A percentile compares a stretch with the other conserved stretches of the same genome.
phyloP scores from a whole-genome alignment of 2,113 vertebrate species.

The Osmerus eperlanus region DNA sequence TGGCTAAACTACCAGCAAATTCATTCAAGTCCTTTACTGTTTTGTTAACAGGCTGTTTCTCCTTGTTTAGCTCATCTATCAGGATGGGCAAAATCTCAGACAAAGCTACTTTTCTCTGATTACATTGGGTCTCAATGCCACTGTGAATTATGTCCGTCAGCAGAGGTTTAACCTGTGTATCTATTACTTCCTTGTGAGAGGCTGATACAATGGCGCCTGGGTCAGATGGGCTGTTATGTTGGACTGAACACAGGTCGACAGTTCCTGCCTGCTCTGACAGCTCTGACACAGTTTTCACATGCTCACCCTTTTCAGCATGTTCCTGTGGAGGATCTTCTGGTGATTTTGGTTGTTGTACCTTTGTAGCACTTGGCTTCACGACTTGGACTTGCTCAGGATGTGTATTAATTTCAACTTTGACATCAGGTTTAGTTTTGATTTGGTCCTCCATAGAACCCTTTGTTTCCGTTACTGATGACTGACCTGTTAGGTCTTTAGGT shows the following conservation, averaged over 20 bases:
- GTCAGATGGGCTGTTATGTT: slow-evolving; percentile 16
- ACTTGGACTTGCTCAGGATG: neutral
- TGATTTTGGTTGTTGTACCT: slow-evolving; percentile 1
- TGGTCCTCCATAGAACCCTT: neutral
- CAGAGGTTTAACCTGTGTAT: slow-evolving; percentile 35
- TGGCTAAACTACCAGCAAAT: neutral
- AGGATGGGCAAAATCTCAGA: slow-evolving; percentile 4
- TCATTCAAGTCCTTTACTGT: slow-evolving; percentile 17
- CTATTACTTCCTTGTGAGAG: slow-evolving; percentile 28
- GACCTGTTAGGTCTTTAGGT: neutral
- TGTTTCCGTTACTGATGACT: neutral
- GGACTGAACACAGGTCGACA: slow-evolving; percentile 12
- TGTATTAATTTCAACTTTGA: slow-evolving; percentile 5
- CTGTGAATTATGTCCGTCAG: slow-evolving; percentile 3
- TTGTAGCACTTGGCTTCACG: slow-evolving; percentile 4
- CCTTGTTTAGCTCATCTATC: slow-evolving; percentile 5
- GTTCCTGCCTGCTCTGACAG: slow-evolving; percentile 8
- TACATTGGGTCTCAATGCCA: slow-evolving; percentile 19
- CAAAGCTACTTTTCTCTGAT: slow-evolving; percentile 15
- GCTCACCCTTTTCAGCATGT: neutral
- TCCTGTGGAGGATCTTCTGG: slow-evolving; percentile 4
- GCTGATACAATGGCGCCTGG: neutral
- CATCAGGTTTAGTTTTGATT: neutral
- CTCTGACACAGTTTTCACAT: slow-evolving; percentile 9
- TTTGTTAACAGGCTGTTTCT: slow-evolving; percentile 10